A percentile compares a stretch with the other conserved stretches of the same genome.
Evolutionary conservation across 1,140 invertebrate species (phyloP).

Genomic region (Pectinophora gossypiella): DNA sequence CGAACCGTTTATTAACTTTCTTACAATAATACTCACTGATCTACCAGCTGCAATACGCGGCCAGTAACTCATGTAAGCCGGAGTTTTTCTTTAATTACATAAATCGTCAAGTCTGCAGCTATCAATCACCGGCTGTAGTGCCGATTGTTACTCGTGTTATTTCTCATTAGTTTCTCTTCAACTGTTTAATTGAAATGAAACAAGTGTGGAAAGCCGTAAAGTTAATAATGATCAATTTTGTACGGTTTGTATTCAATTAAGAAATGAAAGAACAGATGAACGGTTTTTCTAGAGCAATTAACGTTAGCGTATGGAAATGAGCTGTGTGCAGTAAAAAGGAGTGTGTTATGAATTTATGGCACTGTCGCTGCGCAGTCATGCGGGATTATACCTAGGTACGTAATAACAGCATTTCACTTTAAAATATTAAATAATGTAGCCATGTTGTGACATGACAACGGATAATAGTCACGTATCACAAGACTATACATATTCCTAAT

Average conservation of each 20-base stretch:
- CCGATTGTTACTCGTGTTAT: background rate
- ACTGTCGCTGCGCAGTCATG: background rate
- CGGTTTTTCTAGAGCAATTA: background rate
- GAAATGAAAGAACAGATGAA: background rate
- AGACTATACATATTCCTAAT: background rate
- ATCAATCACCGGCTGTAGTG: background rate
- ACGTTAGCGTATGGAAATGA: background rate
- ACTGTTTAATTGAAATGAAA: too few species aligned
- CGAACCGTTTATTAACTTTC: background rate
- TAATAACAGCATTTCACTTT: background rate
- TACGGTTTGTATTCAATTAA: background rate
- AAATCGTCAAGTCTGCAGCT: background rate
- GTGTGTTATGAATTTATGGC: background rate
- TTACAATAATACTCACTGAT: background rate
- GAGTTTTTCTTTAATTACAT: background rate
- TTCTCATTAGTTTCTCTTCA: background rate
- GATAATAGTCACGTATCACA: background rate
- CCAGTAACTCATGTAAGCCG: background rate
- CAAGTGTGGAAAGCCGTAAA: background rate
- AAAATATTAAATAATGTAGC: background rate
- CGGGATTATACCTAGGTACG: background rate
- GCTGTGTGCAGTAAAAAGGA: background rate
- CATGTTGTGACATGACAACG: background rate
- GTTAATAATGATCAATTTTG: background rate
- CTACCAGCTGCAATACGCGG: background rate